Base-by-base conservation (phyloP, 2,113 vertebrate species). In the Cettia cetti region DNA sequence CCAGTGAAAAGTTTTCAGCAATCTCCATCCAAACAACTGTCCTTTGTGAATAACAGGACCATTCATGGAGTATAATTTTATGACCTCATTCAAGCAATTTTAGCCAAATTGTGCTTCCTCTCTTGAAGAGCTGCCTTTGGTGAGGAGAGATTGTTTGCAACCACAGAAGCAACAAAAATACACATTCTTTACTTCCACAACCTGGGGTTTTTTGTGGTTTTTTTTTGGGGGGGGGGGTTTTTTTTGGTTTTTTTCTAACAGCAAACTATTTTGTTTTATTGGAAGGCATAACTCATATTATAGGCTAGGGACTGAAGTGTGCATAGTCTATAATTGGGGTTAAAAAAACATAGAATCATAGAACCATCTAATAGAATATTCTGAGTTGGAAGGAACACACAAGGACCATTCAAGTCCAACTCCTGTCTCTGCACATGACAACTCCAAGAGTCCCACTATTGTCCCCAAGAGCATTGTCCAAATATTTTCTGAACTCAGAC, bases 1-100 rank as follows among this genome's bases (percentile, higher is more conserved):
- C 65, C 90, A 78, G 72, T 16, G 77, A 87, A 95, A 97, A 86
- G 84, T 65, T 90, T 92, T 74, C 83, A 76, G 92, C 50, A 82
- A 95, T 71, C 93, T 92, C 68, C 79, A 94, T 87, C 76, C 89
- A 87, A 96, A 84, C 88, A 84, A 91, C 93, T 49, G 83, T 13
- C 49, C 69, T 80, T 82, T 80, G 60, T 75, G 63, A 95, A 75
- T 89, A 94, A 95, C 5, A 12, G 80, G 64, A 71, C 79, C 35
- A 57, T 56, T 63, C 82, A 90, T 13, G 8, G 15, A 82, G 39
- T 30, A 42, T 84, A 77, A 69, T 89, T 97, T 79, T 82, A 96
- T 87, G 59, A 83, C n/a, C 83, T 64, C 15, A 24, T 39, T 68
- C 52, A 7, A 64, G 71, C 53, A 85, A 47, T 92, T 85, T 82